Conservation (phyloP, 2,113 vertebrate species). For the Eleginops maclovinus region DNA sequence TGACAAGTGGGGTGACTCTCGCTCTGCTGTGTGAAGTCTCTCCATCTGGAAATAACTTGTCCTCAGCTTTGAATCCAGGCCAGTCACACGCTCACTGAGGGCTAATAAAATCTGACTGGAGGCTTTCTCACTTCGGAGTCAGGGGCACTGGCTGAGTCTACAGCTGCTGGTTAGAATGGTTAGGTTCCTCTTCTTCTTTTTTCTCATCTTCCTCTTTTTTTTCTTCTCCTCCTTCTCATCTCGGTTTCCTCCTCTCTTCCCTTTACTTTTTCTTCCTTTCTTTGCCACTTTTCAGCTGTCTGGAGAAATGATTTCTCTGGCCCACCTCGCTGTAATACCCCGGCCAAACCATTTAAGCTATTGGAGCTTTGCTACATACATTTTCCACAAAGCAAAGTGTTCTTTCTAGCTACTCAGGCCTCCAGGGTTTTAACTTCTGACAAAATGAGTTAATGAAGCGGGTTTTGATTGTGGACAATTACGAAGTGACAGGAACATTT, state of each 20-base stretch:
- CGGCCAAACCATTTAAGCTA: conserved; percentile 28
- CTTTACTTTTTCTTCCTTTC: neutral
- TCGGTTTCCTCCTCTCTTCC: neutral
- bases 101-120: conserved; percentile 63
- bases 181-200: neutral
- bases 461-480: neutral
- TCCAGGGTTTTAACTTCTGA: conserved; percentile 40
- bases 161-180: conserved; percentile 34
- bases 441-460: conserved; percentile 14
- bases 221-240: too few relatives aligned
- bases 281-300: conserved; percentile 7
- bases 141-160: conserved; percentile 51
- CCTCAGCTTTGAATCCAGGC: conserved; percentile 39
- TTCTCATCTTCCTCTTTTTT: conserved; percentile 1
- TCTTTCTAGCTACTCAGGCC: conserved; percentile 34
- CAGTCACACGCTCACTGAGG: conserved; percentile 35
- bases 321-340: conserved; percentile 34
- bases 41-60: conserved; percentile 72
- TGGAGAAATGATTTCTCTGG: conserved; percentile 55
- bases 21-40: conserved; percentile 42
- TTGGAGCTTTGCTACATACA: conserved; percentile 30
- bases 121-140: conserved; percentile 59
- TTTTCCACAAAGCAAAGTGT: conserved; percentile 47
- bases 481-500: neutral
- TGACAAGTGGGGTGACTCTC: conserved; percentile 18